These are phyloP conservation scores for Dromococcyx pavoninus DNA, from an alignment of 2,797 vertebrate genomes.

Conservation along the genomic window DNA sequence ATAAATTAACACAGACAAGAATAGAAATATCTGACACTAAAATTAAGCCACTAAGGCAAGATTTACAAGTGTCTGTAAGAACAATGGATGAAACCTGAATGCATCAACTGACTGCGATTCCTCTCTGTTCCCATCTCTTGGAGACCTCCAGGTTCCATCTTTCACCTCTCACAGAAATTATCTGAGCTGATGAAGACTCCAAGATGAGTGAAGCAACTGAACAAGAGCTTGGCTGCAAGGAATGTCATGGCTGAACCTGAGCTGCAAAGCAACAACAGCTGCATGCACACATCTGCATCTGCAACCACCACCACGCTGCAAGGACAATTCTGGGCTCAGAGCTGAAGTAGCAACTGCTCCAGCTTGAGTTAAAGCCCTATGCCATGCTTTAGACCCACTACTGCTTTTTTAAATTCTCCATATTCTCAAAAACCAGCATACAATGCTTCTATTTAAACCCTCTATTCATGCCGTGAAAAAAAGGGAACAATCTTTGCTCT, in stretches of 20 bases:
- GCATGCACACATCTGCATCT: constrained; percentile 16
- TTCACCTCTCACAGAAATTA: neutral
- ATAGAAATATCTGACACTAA: neutral
- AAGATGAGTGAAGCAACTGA: constrained; percentile 26
- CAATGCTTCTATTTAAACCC: neutral
- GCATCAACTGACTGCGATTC: neutral
- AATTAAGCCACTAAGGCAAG: neutral
- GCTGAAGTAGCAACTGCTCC: constrained; percentile 6
- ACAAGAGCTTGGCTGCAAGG: constrained; percentile 18
- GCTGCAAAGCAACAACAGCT: constrained; percentile 35
- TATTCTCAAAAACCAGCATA: neutral
- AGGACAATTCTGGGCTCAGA: neutral
- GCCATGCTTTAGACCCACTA: neutral
- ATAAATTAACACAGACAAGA: constrained; percentile 52
- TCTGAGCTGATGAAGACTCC: constrained; percentile 19
- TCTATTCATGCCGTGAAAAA: neutral
- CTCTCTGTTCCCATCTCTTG: neutral
- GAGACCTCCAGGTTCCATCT: constrained; percentile 1
- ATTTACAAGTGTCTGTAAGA: neutral
- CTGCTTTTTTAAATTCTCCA: neutral
- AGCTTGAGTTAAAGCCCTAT: neutral
- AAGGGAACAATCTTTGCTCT: neutral
- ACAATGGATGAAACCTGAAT: neutral
- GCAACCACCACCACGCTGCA: neutral
- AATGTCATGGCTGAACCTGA: neutral